Evolutionary conservation across 2,797 vertebrate species (phyloP).

Genomic region (Discoglossus pictus): DNA sequence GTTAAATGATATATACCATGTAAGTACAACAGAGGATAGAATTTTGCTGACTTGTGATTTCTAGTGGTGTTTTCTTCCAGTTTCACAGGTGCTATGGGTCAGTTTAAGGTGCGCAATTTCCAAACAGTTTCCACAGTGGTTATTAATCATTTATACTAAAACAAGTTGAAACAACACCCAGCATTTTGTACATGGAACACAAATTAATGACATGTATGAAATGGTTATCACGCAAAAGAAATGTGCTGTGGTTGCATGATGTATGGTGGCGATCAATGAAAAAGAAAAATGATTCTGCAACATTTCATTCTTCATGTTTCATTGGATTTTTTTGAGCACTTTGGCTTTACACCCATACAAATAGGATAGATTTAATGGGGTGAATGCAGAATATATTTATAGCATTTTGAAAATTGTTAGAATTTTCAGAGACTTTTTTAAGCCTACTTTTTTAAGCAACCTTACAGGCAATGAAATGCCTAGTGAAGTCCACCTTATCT

Average conservation of each 20-base stretch:
- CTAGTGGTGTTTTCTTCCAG: constrained; percentile 58
- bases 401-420: constrained; percentile 19
- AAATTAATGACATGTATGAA: constrained; percentile 42
- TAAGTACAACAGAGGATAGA: constrained; percentile 58
- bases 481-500: too few species aligned
- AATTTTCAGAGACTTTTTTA: too few species aligned
- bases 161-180: constrained; percentile 53
- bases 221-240: constrained; percentile 49
- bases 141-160: constrained; percentile 67
- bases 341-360: constrained; percentile 4
- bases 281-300: constrained; percentile 19
- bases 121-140: constrained; percentile 59
- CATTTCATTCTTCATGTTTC: constrained; percentile 45
- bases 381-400: background rate
- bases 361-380: constrained; percentile 23
- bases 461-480: too few species aligned
- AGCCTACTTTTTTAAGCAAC: too few species aligned
- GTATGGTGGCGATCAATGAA: constrained; percentile 43
- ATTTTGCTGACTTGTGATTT: constrained; percentile 66
- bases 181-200: constrained; percentile 55
- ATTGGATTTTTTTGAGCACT: constrained; percentile 12
- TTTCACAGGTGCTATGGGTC: constrained; percentile 64
- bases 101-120: constrained; percentile 57
- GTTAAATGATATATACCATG: constrained; percentile 64
- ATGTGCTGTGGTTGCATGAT: constrained; percentile 49